A percentile compares a stretch with the other conserved stretches of the same genome.
Conservation (phyloP, 1,140 invertebrate species). For the Zaprionus nigranus region DNA sequence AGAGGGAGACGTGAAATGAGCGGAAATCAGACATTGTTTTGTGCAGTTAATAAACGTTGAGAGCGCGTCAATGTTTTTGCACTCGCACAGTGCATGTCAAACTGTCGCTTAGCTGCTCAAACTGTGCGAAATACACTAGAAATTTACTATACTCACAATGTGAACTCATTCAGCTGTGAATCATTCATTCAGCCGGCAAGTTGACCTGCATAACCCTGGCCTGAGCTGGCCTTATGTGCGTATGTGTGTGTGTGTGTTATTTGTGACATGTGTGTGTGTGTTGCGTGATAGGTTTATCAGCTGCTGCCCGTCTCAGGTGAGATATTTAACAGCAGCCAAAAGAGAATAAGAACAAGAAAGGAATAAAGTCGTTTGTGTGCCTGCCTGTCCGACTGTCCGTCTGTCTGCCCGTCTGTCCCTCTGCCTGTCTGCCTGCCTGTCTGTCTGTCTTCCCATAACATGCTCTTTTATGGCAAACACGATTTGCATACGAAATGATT, state of each 20-base stretch:
- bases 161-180: slow-evolving; percentile 30
- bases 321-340: slow-evolving; percentile 38
- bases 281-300: slow-evolving; percentile 43
- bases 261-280: slow-evolving; percentile 1
- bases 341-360: slow-evolving; percentile 2
- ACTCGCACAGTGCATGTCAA: slow-evolving; percentile 3
- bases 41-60: neutral
- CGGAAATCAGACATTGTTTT: neutral
- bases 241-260: neutral
- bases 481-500: slow-evolving; percentile 76
- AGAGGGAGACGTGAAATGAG: neutral
- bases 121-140: slow-evolving; percentile 7
- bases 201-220: neutral
- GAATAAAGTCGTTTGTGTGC: slow-evolving; percentile 31
- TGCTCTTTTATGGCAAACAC: slow-evolving; percentile 62
- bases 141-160: slow-evolving; percentile 3
- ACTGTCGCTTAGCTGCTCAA: neutral
- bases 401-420: too few species aligned
- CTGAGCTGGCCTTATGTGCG: neutral
- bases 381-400: neutral
- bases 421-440: neutral
- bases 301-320: slow-evolving; percentile 42
- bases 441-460: slow-evolving; percentile 33
- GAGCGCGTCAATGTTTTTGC: neutral
- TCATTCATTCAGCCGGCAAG: slow-evolving; percentile 26